These are phyloP conservation scores for Troides oblongomaculatus DNA, from an alignment of 2,888 invertebrate species.

Conservation along the genomic window DNA sequence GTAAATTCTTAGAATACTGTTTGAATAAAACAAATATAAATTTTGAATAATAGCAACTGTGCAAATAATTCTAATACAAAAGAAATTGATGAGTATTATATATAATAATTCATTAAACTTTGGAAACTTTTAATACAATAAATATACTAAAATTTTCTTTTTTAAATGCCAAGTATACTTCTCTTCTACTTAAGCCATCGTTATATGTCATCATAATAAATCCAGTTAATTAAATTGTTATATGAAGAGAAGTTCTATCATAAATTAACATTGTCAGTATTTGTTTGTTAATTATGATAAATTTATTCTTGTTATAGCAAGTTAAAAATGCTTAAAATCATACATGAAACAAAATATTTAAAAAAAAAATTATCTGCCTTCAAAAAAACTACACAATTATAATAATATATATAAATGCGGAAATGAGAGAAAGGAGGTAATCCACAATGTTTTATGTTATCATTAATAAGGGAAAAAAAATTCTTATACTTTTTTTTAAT, in stretches of 20 bases:
- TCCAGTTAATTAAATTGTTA: conserved; percentile 48
- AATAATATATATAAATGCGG: neutral
- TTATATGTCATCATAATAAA: neutral
- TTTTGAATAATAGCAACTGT: too few species aligned
- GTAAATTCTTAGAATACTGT: neutral
- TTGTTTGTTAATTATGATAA: conserved; percentile 13
- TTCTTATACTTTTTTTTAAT: conserved; percentile 36
- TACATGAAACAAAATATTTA: neutral
- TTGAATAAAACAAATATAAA: neutral
- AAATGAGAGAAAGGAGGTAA: conserved; percentile 1
- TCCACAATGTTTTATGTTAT: conserved; percentile 3
- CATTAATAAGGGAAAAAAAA: neutral
- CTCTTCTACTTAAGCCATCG: neutral
- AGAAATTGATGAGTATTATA: neutral
- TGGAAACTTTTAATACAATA: conserved; percentile 21
- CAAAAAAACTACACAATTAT: neutral
- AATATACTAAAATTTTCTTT: neutral
- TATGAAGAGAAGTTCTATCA: conserved; percentile 40
- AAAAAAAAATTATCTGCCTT: neutral
- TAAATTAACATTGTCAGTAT: conserved; percentile 15
- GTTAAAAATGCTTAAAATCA: neutral
- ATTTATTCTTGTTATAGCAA: conserved; percentile 9
- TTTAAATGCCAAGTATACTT: conserved; percentile 32
- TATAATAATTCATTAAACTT: neutral
- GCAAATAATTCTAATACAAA: neutral